Conservation (phyloP, 1,140 invertebrate species). For the Drosophila murphyi region DNA sequence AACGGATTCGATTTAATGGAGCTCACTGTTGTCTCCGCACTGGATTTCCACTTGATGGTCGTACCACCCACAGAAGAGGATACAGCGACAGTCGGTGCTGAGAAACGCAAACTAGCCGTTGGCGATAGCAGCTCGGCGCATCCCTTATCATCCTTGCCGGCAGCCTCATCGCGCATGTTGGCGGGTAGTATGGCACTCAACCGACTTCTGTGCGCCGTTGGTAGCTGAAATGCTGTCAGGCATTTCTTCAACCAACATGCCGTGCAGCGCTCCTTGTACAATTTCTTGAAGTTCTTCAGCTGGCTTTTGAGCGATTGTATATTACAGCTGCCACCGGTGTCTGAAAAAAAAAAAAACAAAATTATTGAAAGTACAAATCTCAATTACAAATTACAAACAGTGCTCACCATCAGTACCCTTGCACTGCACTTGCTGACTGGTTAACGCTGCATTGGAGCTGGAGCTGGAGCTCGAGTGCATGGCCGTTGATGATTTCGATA, state of each 20-base stretch:
- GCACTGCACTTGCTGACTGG: conserved; percentile 86
- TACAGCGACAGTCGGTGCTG: conserved; percentile 3
- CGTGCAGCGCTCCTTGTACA: conserved; percentile 90
- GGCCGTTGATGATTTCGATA: conserved; percentile 60
- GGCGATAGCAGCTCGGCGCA: conserved; percentile 57
- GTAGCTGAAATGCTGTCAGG: conserved; percentile 91
- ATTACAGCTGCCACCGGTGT: conserved; percentile 86
- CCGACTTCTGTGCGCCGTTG: conserved; percentile 87
- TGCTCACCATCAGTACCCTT: conserved; percentile 88
- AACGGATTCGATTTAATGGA: conserved; percentile 75
- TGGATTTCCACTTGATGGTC: conserved; percentile 73
- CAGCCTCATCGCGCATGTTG: conserved; percentile 51
- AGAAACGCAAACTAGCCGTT: conserved; percentile 55
- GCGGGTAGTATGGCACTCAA: conserved; percentile 88
- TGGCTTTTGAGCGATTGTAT: conserved; percentile 90
- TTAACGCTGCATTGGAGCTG: conserved; percentile 23
- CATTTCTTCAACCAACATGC: conserved; percentile 96
- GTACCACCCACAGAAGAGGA: background rate
- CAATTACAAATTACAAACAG: background rate
- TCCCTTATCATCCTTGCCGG: conserved; percentile 52
- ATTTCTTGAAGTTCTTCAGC: conserved; percentile 89
- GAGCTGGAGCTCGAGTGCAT: conserved; percentile 20
- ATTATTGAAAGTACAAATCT: background rate
- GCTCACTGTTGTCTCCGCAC: conserved; percentile 49
- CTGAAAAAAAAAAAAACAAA: conserved; percentile 54